phyloP scores from a whole-genome alignment of 2,797 vertebrate genomes.

The Enteromius trimaculatus region DNA sequence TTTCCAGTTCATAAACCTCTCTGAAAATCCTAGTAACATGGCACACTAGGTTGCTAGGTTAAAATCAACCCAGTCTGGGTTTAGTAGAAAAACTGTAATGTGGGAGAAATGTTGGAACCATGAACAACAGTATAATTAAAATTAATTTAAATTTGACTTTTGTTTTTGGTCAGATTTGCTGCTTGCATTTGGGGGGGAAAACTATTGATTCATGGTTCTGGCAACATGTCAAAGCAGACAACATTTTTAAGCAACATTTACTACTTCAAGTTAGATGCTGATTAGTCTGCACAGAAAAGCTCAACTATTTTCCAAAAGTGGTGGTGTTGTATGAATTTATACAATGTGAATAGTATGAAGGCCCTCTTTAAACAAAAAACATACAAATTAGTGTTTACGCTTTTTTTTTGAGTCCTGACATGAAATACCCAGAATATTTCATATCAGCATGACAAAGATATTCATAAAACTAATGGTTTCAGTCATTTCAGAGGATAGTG shows the following conservation, averaged over 20 bases:
- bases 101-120: neutral
- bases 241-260: neutral
- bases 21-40: neutral
- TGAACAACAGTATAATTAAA: neutral
- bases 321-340: neutral
- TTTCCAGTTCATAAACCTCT: neutral
- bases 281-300: neutral
- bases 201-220: neutral
- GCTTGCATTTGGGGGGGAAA: neutral
- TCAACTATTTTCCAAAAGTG: neutral
- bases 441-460: slow-evolving; percentile 3
- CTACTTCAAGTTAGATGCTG: neutral
- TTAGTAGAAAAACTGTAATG: neutral
- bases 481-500: slow-evolving; percentile 30
- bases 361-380: neutral
- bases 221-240: neutral
- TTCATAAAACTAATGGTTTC: neutral
- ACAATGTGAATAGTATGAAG: no score
- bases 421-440: neutral
- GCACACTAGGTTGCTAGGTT: neutral
- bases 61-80: neutral
- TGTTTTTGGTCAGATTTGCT: neutral
- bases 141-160: neutral
- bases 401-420: neutral
- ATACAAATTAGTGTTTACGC: neutral